Conservation (phyloP, 2,113 vertebrate genomes). For the Drymodes brunneopygia region DNA sequence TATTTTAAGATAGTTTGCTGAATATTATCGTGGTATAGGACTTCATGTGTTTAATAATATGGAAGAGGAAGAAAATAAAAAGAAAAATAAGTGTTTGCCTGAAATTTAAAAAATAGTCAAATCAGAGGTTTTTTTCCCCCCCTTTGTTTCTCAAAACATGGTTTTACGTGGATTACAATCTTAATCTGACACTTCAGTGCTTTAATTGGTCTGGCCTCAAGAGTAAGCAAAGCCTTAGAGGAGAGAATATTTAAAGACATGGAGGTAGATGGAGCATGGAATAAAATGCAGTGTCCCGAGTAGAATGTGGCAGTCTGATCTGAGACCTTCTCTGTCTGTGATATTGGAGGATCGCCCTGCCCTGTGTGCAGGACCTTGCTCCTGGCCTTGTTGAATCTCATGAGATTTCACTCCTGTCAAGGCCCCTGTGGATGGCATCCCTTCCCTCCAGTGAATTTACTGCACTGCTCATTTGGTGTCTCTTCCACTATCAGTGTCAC, state of each 20-base stretch:
- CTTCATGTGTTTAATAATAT: not conserved
- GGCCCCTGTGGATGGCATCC: not conserved
- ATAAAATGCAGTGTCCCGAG: not conserved
- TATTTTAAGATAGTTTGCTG: not conserved
- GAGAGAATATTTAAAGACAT: not conserved
- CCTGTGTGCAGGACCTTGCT: not conserved
- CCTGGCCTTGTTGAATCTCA: not conserved
- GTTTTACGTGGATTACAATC: not conserved
- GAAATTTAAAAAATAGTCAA: not conserved
- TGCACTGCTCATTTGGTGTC: not conserved
- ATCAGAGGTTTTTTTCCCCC: not conserved
- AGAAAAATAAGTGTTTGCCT: not conserved
- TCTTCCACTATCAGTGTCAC: not conserved
- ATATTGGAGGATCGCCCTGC: not conserved
- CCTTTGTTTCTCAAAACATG: not conserved
- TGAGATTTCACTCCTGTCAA: not conserved
- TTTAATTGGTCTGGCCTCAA: not conserved
- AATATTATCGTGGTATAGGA: not conserved
- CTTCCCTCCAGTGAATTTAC: not conserved
- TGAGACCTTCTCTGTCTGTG: not conserved
- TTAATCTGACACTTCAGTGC: not conserved
- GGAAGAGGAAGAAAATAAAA: not conserved
- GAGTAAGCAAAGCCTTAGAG: not conserved
- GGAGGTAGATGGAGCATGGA: not conserved
- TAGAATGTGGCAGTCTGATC: not conserved